Base-by-base conservation (phyloP, 2,797 vertebrate species). In the Amphiprion clarkii region DNA sequence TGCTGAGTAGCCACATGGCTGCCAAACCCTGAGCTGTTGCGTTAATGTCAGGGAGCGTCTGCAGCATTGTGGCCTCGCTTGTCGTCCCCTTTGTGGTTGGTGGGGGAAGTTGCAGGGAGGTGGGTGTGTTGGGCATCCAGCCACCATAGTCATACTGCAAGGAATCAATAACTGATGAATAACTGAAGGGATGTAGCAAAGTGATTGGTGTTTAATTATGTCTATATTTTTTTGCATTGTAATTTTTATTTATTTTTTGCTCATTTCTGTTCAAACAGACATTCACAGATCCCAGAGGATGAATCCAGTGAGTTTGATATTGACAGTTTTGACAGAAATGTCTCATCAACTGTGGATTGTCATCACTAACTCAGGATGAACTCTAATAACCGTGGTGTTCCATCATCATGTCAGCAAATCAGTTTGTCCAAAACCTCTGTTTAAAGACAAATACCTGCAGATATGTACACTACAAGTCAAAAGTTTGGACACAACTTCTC, bases 81-180 rank as follows among this genome's bases (percentile, higher is more conserved):
- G 82, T 48, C 14, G 9, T 76, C 3, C 85, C 88, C 48, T 92
- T 90, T 21, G 10, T 74, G 42, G 82, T 87, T 5, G 88, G 89
- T 52, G 91, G 91, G 55, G 88, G 87, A 1, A 0, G 72, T 62
- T 89, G 85, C 33, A 93, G 59, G 2, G 88, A 2, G 14, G 54
- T 5, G 17, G 90, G 91, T 19, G 40, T 54, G 87, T 93, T 93
- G 71, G 89, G 88, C 87, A 92, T 90, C 87, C 86, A 92, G 65
- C 72, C 71, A 23, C 61, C 87, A 3, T 80, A 88, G 71, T 92
- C 89, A 66, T 4, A 91, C 89, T 94, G 67, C 3, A 67, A 67
- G 5, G 3, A 48, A 86, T 21, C 6, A 54, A 56, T 5, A 7
- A 56, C 10, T 40, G 23, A 33, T 52, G 54, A 1, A 62, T 17